A percentile compares a stretch with the other conserved stretches of the same genome.
Conservation (phyloP, 2,797 vertebrate species). For the Limnodromus scolopaceus region DNA sequence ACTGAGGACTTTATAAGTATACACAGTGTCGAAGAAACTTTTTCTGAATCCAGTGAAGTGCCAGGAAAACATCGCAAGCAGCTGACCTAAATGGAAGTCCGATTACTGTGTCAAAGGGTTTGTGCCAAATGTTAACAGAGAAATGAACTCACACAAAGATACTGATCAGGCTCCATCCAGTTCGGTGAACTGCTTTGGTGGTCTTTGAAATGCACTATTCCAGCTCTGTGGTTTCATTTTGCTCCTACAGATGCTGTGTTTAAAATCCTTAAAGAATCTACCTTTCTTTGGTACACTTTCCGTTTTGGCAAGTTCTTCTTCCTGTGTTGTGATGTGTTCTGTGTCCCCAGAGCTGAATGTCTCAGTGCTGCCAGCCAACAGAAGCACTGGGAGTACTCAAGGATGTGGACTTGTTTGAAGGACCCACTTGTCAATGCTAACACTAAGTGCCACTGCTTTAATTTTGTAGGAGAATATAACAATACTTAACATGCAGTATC, state of each 20-base stretch:
- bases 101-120: constrained; percentile 76
- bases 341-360: not conserved
- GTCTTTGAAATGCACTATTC: not conserved
- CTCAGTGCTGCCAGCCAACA: not conserved
- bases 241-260: not conserved
- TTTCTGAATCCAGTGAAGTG: constrained; percentile 30
- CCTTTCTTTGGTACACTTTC: not conserved
- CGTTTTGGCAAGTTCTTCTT: not conserved
- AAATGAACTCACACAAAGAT: not conserved
- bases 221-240: not conserved
- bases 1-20: constrained; percentile 65
- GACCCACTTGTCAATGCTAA: not conserved
- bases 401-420: not conserved
- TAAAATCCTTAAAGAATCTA: not conserved
- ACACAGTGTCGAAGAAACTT: constrained; percentile 47
- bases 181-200: not conserved
- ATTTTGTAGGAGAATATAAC: not conserved
- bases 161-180: not conserved
- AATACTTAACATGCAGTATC: not conserved
- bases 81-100: constrained; percentile 69
- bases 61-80: constrained; percentile 69
- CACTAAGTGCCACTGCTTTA: constrained; percentile 47
- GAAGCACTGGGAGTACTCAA: not conserved
- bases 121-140: constrained; percentile 65
- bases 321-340: not conserved